A percentile compares a stretch with the other conserved stretches of the same genome.
Conservation (phyloP, 1,140 invertebrate genomes). For the Drosophila neocordata region DNA sequence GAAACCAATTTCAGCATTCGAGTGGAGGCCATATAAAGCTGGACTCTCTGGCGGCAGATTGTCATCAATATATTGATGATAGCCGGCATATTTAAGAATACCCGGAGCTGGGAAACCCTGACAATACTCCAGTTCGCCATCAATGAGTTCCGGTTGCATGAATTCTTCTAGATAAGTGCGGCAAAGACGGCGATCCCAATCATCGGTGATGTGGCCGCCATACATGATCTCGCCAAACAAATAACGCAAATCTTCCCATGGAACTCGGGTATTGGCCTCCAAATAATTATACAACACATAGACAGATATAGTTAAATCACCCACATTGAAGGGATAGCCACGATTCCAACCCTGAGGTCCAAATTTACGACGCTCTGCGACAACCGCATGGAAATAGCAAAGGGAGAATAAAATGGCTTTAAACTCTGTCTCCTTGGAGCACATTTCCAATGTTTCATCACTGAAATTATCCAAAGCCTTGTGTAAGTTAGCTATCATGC, state of each 20-base stretch:
- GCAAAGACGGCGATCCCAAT: constrained; percentile 95
- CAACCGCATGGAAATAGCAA: constrained; percentile 98
- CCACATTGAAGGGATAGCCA: constrained; percentile 90
- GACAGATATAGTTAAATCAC: constrained; percentile 96
- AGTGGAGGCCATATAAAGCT: constrained; percentile 94
- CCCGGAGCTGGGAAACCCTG: constrained; percentile 92
- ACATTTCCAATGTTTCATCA: constrained; percentile 96
- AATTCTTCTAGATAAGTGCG: constrained; percentile 94
- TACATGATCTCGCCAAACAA: constrained; percentile 99
- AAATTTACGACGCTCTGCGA: constrained; percentile 96
- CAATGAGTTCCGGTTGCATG: constrained; percentile 92
- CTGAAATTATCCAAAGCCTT: constrained; percentile 97
- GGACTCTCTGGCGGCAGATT: constrained; percentile 94
- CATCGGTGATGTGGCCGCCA: constrained; percentile 97
- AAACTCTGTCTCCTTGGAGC: constrained; percentile 96
- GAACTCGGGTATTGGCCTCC: constrained; percentile 93
- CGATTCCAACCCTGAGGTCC: constrained; percentile 98
- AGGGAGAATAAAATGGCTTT: constrained; percentile 95
- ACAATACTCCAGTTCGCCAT: constrained; percentile 92
- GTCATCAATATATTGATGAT: constrained; percentile 96
- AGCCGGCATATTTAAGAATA: constrained; percentile 93
- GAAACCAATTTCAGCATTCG: constrained; percentile 97
- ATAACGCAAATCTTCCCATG: constrained; percentile 96
- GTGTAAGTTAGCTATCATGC: constrained; percentile 96
- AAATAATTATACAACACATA: constrained; percentile 96